Conservation (phyloP, 2,113 vertebrate species). For the Micronisus gabar region DNA sequence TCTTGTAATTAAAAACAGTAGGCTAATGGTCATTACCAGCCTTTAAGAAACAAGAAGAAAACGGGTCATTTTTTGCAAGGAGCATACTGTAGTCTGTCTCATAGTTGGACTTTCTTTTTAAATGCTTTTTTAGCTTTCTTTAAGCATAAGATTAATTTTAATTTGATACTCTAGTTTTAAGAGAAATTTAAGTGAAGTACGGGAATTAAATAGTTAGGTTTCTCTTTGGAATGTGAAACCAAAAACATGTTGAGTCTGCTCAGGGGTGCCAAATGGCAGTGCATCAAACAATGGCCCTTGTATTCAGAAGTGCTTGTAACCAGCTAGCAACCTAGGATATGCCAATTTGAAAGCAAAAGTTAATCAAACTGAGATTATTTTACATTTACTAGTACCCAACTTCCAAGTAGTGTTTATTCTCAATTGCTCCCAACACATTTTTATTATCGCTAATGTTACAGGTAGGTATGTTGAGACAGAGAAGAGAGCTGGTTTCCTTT, state of each 20-base stretch:
- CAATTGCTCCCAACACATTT: fast-evolving
- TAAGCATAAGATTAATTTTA: background rate
- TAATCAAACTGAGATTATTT: background rate
- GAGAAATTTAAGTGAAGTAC: slow-evolving; percentile 19
- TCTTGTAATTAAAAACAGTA: background rate
- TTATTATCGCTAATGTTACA: background rate
- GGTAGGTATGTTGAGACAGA: background rate
- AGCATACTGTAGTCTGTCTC: background rate
- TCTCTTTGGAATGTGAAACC: slow-evolving; percentile 28
- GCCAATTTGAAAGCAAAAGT: background rate
- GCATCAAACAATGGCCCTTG: background rate
- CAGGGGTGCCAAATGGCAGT: slow-evolving; percentile 22
- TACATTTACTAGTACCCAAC: background rate
- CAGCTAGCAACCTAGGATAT: background rate
- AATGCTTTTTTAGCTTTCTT: background rate
- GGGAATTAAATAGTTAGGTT: background rate
- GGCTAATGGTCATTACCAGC: background rate
- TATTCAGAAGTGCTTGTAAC: background rate
- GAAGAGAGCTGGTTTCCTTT: background rate
- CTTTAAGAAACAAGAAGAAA: background rate
- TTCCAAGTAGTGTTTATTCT: background rate
- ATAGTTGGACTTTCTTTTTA: background rate
- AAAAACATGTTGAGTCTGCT: background rate
- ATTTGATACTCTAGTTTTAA: slow-evolving; percentile 9
- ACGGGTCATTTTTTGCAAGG: background rate